Evolutionary conservation across 2,113 vertebrate genomes (phyloP).

Genomic region (Pogonocichla stellata): DNA sequence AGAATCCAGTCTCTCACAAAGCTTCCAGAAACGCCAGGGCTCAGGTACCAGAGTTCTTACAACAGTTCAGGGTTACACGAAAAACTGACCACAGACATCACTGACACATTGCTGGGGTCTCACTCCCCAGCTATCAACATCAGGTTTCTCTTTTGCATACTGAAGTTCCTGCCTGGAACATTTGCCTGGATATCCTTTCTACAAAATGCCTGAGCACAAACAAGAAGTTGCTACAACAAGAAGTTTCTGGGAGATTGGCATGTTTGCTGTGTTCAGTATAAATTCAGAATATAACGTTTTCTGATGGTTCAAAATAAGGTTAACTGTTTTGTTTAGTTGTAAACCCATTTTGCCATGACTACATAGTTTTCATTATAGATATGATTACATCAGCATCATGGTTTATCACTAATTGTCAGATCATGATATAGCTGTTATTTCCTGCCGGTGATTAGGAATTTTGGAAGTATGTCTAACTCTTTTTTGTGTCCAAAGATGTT

Average conservation of each 20-base stretch:
- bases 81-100: neutral
- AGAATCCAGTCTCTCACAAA: neutral
- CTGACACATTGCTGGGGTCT: neutral
- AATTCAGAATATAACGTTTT: neutral
- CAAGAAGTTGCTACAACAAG: neutral
- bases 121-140: neutral
- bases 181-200: neutral
- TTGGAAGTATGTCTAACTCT: constrained; percentile 44
- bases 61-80: neutral
- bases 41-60: neutral
- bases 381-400: neutral
- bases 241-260: neutral
- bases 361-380: neutral
- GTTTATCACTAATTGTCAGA: neutral
- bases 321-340: neutral
- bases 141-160: neutral
- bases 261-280: neutral
- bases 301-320: neutral
- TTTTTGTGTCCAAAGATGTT: constrained; percentile 42
- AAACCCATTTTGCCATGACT: neutral
- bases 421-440: constrained; percentile 30
- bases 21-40: neutral
- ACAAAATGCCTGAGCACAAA: neutral
- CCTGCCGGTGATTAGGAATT: neutral
- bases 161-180: neutral